Percentiles rank a stretch among this genome's conserved stretches.
These are phyloP conservation scores for Scolopax rusticola DNA, from an alignment of 2,797 vertebrate species.

Conservation along the genomic window DNA sequence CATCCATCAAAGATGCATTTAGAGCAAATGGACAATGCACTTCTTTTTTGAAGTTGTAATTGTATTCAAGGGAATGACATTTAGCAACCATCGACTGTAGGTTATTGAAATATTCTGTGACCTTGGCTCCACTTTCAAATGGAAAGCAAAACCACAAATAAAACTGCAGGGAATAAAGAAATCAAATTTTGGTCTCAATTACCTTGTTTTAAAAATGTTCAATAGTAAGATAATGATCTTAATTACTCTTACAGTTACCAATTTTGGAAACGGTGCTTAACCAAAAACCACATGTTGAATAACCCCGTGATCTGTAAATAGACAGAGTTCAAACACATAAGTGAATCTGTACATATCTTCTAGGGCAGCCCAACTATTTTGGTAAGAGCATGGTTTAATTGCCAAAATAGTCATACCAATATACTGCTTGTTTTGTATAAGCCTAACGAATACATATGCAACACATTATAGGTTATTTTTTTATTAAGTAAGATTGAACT, in stretches of 20 bases:
- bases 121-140: slow-evolving; percentile 35
- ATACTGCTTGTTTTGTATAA: not conserved
- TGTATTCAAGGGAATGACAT: slow-evolving; percentile 48
- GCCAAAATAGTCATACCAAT: not conserved
- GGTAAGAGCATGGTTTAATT: not conserved
- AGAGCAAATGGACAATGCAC: slow-evolving; percentile 34
- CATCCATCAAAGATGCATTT: slow-evolving; percentile 66
- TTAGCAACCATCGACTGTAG: slow-evolving; percentile 12
- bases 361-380: not conserved
- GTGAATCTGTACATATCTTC: not conserved
- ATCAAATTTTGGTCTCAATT: slow-evolving; percentile 29
- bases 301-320: not conserved
- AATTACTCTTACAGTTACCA: slow-evolving; percentile 29
- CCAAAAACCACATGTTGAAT: slow-evolving; percentile 28
- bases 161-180: slow-evolving; percentile 12
- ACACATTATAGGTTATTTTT: not conserved
- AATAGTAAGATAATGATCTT: not conserved
- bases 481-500: not conserved
- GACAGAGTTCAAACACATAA: not conserved
- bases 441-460: not conserved
- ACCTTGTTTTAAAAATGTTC: slow-evolving; percentile 3
- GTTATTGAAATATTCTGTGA: slow-evolving; percentile 49
- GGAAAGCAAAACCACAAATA: slow-evolving; percentile 41
- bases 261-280: not conserved
- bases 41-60: slow-evolving; percentile 10